These are phyloP conservation scores for Catostylus mosaicus DNA, from an alignment of 30 jellyfish, hydroid and myxozoan genomes.

Conservation along the genomic window DNA sequence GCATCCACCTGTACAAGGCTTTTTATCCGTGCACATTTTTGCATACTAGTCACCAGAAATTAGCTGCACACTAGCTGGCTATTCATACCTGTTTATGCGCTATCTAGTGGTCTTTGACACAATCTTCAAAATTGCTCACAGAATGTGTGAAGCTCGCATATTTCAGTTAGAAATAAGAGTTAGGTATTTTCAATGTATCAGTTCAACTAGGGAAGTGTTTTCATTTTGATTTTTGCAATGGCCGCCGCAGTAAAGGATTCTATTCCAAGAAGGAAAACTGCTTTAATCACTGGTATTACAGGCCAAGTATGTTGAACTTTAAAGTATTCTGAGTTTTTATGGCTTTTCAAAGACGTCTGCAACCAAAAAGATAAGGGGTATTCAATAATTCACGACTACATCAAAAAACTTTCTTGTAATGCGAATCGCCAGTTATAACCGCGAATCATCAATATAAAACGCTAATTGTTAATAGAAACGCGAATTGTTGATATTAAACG, in stretches of 20 bases:
- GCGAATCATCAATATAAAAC: too few species aligned
- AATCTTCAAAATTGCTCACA: neutral
- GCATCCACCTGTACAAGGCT: neutral
- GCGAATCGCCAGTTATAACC: too few species aligned
- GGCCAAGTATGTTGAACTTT: constrained; percentile 87
- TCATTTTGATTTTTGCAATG: constrained; percentile 19
- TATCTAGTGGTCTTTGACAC: constrained; percentile 37
- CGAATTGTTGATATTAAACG: too few species aligned
- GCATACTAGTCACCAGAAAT: constrained; percentile 1
- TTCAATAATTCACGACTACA: too few species aligned
- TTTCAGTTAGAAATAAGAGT: neutral
- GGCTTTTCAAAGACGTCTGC: too few species aligned
- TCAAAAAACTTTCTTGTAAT: too few species aligned
- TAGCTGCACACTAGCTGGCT: neutral
- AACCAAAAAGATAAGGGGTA: too few species aligned
- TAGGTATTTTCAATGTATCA: neutral
- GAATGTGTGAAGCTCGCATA: neutral
- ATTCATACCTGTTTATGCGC: constrained; percentile 20
- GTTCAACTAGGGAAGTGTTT: neutral
- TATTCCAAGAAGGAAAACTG: constrained; percentile 54
- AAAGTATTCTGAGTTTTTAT: neutral
- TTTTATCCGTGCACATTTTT: neutral
- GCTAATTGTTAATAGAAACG: too few species aligned
- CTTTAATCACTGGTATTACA: constrained; percentile 94
- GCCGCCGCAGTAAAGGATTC: constrained; percentile 42